Percentiles rank a stretch among this genome's conserved stretches.
Conservation (phyloP, 1,140 invertebrate species). For the Drosophila nannoptera region DNA sequence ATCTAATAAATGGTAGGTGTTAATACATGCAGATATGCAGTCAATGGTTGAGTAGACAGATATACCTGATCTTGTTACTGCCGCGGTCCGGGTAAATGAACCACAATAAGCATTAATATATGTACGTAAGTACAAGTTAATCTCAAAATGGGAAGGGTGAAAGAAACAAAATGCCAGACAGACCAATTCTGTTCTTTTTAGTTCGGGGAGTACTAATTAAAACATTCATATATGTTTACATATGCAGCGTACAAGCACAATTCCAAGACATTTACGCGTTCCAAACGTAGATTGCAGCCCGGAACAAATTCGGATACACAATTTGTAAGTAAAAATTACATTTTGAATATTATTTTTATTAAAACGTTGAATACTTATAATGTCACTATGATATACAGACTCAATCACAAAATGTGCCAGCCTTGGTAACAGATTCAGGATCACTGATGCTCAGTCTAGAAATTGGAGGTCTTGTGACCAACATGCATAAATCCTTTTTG, state of each 20-base stretch:
- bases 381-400: constrained; percentile 19
- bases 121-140: no score
- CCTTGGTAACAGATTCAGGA: constrained; percentile 23
- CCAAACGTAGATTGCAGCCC: constrained; percentile 56
- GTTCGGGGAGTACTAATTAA: constrained; percentile 1
- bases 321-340: constrained; percentile 56
- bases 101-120: no score
- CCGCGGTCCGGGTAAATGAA: background rate
- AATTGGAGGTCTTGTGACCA: constrained; percentile 71
- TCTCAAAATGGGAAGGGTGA: no score
- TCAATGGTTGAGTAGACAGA: background rate
- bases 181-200: background rate
- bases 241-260: constrained; percentile 69
- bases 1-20: no score
- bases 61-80: constrained; percentile 15
- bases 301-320: constrained; percentile 66
- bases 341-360: background rate
- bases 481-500: constrained; percentile 75
- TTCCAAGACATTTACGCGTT: constrained; percentile 75
- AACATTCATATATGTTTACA: constrained; percentile 15
- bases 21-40: no score
- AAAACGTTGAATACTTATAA: no score
- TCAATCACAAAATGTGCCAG: constrained; percentile 38
- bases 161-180: background rate
- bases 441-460: constrained; percentile 60